Conservation (phyloP, 2,888 invertebrate species). For the Neoaliturus tenellus region DNA sequence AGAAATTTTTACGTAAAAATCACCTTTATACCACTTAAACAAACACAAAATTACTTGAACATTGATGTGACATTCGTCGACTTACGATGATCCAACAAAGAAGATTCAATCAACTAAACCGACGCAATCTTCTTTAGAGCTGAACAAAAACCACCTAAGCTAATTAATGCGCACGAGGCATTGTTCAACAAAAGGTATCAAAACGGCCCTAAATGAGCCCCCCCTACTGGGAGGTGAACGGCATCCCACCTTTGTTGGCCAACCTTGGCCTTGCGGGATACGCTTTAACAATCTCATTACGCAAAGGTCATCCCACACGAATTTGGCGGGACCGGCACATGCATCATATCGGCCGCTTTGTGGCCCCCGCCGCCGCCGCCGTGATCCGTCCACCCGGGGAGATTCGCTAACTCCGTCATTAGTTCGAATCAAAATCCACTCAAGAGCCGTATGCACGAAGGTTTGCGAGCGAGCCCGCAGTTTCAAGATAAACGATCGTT, state of each 20-base stretch:
- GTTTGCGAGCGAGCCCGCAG: background rate
- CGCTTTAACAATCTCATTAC: conserved; percentile 27
- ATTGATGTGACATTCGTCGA: no score
- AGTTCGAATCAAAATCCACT: background rate
- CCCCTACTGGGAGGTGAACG: background rate
- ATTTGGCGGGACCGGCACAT: background rate
- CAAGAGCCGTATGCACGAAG: background rate
- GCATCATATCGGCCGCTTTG: background rate
- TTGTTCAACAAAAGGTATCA: background rate
- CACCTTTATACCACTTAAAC: no score
- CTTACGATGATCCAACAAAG: no score
- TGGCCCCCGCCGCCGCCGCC: background rate
- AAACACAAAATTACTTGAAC: no score
- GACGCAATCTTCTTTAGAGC: no score
- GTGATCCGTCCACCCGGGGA: background rate
- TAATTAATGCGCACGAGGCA: background rate
- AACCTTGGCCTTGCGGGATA: conserved; percentile 30
- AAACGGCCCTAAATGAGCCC: background rate
- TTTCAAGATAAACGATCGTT: no score
- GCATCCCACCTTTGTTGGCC: conserved; percentile 11
- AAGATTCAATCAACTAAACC: no score
- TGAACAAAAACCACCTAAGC: background rate
- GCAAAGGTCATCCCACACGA: conserved; percentile 10
- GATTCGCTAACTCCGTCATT: background rate
- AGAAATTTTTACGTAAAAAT: no score